Evolutionary conservation across 1,140 invertebrate species (phyloP).

Genomic region (Kradibia gibbosae): DNA sequence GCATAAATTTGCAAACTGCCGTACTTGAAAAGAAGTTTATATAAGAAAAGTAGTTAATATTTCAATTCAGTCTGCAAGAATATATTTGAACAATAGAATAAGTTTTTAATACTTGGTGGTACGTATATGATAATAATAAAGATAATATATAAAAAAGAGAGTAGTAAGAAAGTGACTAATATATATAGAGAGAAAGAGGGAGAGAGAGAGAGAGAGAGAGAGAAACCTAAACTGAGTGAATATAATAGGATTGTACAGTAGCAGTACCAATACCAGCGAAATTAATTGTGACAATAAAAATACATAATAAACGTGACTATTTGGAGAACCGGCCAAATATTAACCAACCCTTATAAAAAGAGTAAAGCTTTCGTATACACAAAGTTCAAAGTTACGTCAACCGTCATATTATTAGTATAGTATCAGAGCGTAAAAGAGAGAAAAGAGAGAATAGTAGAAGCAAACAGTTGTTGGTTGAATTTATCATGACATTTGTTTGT

Average conservation of each 20-base stretch:
- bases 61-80: too few species aligned
- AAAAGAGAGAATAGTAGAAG: background rate
- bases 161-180: too few species aligned
- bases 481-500: background rate
- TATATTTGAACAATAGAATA: too few species aligned
- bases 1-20: too few species aligned
- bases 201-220: background rate
- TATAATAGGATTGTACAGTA: background rate
- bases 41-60: too few species aligned
- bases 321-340: conserved; percentile 35
- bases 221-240: background rate
- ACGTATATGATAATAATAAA: too few species aligned
- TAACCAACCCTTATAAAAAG: conserved; percentile 23
- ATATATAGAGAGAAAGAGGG: background rate
- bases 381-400: background rate
- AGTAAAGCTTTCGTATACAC: background rate
- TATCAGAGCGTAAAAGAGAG: background rate
- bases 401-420: background rate
- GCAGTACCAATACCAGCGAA: background rate
- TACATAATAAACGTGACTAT: conserved; percentile 29
- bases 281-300: conserved; percentile 42
- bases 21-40: too few species aligned
- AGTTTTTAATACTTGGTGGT: too few species aligned
- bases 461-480: background rate
- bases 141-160: too few species aligned